Base-by-base conservation (phyloP, 2,888 invertebrate genomes). In the Notodromas monacha region DNA sequence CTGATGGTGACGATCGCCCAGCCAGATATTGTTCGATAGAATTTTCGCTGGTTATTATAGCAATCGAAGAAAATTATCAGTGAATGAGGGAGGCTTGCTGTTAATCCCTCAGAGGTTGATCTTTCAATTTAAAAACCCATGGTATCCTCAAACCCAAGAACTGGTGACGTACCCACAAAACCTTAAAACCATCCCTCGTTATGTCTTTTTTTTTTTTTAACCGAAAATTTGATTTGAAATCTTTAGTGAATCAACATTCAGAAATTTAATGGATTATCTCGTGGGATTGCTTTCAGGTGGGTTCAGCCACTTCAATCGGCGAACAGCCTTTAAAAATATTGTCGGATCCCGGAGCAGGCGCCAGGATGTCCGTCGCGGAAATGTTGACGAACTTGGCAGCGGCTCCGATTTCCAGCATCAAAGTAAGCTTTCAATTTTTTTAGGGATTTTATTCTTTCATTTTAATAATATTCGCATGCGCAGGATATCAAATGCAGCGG, bases 401-500 rank as follows among this genome's bases (percentile, higher is more conserved):
- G 48, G 63, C 64, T n/a, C 51, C 47, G 26, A 57, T 67, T 34
- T 48, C 55, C 12, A 45, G 48, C 32, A 40, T 58, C 12, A 46
- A 56, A 51, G 63, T 62, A 41, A 31, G n/a, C n/a, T n/a, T n/a
- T n/a, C n/a, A n/a, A n/a, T n/a, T n/a, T 21, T 21, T 6, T 21
- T 21, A 8, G n/a, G 8, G 21, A 6, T 21, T 6, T 21, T 6
- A 6, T 28, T 31, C 12, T 31, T 29, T 10, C 14, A 36, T 16
- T n/a, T 30, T n/a, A 11, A 26, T 28, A 33, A 26, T 28, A 26
- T 13, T 30, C 29, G n/a, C n/a, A n/a, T n/a, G n/a, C 66, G 13
- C 55, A 68, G 50, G 92, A 96, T 50, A 68, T 92, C 2, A 96
- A 92, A 52, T 89, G 89, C 48, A 84, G 81, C 26, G 92, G 79